These are phyloP conservation scores for Pangasianodon hypophthalmus DNA, from an alignment of 2,113 vertebrate species.

Conservation along the genomic window DNA sequence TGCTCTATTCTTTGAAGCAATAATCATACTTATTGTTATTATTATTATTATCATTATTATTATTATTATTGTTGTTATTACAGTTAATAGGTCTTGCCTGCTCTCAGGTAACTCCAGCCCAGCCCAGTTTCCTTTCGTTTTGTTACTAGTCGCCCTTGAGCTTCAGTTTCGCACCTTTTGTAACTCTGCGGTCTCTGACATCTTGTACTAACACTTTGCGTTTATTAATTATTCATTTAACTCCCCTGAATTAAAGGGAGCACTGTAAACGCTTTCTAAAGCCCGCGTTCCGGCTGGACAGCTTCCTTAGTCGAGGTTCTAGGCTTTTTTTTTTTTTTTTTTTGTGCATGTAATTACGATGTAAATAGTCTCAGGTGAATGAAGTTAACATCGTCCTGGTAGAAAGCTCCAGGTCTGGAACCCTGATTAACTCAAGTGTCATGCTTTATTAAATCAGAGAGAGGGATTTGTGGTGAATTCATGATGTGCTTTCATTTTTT, in stretches of 20 bases:
- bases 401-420: not conserved
- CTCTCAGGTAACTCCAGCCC: constrained; percentile 1
- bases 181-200: constrained; percentile 17
- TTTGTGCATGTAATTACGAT: not conserved
- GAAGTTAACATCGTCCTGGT: not conserved
- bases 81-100: not conserved
- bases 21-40: not conserved
- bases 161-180: constrained; percentile 28
- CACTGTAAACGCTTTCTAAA: constrained; percentile 15
- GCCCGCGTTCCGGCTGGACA: not conserved
- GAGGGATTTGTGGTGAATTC: not conserved
- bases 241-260: constrained; percentile 36
- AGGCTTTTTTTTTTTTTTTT: not conserved
- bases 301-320: not conserved
- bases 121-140: not conserved
- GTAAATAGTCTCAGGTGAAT: not conserved
- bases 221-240: constrained; percentile 56
- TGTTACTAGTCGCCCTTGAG: not conserved
- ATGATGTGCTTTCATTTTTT: not conserved
- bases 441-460: not conserved
- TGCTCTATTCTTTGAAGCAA: not conserved
- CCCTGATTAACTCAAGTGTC: not conserved
- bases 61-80: not conserved
- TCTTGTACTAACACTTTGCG: constrained; percentile 43
- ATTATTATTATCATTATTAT: not conserved